phyloP scores from a whole-genome alignment of 1,140 invertebrate species.

The Drosophila baimaii region DNA sequence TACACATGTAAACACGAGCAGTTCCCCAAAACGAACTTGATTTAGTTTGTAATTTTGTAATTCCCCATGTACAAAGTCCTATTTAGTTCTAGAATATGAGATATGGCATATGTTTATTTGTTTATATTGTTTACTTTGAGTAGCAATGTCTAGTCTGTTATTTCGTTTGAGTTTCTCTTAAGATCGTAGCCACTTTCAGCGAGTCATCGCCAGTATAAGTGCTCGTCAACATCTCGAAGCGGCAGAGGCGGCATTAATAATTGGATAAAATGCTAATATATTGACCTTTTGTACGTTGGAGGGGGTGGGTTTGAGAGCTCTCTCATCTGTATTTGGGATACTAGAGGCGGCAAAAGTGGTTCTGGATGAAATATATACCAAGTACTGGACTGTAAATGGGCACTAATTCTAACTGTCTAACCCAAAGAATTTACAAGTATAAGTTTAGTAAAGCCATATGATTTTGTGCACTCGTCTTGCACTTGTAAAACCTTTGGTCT shows the following conservation, averaged over 20 bases:
- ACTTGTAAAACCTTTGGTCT: no score
- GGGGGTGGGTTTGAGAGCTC: background rate
- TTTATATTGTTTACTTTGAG: constrained; percentile 38
- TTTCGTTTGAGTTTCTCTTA: constrained; percentile 33
- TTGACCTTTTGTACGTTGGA: constrained; percentile 32
- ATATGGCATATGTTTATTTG: constrained; percentile 49
- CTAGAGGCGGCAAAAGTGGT: constrained; percentile 16
- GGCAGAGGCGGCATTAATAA: constrained; percentile 19
- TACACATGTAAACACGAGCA: constrained; percentile 27
- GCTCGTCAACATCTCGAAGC: constrained; percentile 26
- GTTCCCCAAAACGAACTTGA: constrained; percentile 35
- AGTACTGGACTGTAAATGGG: constrained; percentile 20
- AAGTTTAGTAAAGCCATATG: no score
- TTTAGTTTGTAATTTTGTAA: constrained; percentile 25
- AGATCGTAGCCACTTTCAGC: constrained; percentile 37
- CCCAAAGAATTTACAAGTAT: no score
- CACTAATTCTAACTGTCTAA: constrained; percentile 46
- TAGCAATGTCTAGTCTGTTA: constrained; percentile 24
- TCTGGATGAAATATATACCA: constrained; percentile 25
- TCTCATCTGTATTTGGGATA: constrained; percentile 9
- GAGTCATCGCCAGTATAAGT: background rate
- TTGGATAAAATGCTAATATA: constrained; percentile 49
- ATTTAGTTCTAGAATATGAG: constrained; percentile 43
- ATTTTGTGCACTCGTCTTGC: no score
- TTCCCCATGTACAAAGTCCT: constrained; percentile 54